Percentiles rank a stretch among this genome's conserved stretches.
phyloP scores from a whole-genome alignment of 2,797 vertebrate species.

The Apogon talboti region DNA sequence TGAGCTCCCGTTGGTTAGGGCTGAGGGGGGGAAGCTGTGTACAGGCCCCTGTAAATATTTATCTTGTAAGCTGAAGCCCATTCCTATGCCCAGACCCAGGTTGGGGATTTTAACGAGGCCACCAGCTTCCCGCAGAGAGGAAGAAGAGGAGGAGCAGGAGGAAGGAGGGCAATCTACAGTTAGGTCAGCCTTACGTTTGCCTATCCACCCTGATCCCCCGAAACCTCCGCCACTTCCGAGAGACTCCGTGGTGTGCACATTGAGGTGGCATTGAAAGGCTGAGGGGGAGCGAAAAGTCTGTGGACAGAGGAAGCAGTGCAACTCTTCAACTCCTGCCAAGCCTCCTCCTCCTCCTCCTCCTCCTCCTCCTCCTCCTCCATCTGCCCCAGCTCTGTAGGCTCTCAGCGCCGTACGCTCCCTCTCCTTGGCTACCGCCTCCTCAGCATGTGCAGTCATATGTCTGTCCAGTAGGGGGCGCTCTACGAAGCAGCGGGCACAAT shows the following conservation, averaged over 20 bases:
- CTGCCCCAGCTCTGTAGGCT: constrained; percentile 11
- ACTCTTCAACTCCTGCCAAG: constrained; percentile 78
- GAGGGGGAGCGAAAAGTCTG: constrained; percentile 91
- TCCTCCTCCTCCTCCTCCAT: constrained; percentile 3
- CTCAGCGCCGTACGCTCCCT: constrained; percentile 58
- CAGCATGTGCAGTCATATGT: constrained; percentile 87
- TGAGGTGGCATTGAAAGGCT: constrained; percentile 91
- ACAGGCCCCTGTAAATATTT: constrained; percentile 63
- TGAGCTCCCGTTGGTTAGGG: constrained; percentile 55
- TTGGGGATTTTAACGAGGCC: constrained; percentile 64
- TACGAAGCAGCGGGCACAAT: constrained; percentile 89
- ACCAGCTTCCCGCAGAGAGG: constrained; percentile 68
- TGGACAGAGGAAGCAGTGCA: constrained; percentile 91
- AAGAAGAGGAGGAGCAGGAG: constrained; percentile 70
- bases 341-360: constrained; percentile 1
- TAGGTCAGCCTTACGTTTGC: constrained; percentile 88
- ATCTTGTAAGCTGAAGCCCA: constrained; percentile 60
- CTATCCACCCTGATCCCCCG: constrained; percentile 72
- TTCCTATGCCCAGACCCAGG: constrained; percentile 63
- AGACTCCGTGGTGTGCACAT: constrained; percentile 86
- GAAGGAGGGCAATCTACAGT: constrained; percentile 76
- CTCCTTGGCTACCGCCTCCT: constrained; percentile 82
- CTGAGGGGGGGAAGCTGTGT: constrained; percentile 39
- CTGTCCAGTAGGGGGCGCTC: constrained; percentile 82
- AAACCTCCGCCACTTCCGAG: neutral